A percentile compares a stretch with the other conserved stretches of the same genome.
phyloP scores from a whole-genome alignment of 2,888 invertebrate genomes.

The Neoitamus cyanurus region DNA sequence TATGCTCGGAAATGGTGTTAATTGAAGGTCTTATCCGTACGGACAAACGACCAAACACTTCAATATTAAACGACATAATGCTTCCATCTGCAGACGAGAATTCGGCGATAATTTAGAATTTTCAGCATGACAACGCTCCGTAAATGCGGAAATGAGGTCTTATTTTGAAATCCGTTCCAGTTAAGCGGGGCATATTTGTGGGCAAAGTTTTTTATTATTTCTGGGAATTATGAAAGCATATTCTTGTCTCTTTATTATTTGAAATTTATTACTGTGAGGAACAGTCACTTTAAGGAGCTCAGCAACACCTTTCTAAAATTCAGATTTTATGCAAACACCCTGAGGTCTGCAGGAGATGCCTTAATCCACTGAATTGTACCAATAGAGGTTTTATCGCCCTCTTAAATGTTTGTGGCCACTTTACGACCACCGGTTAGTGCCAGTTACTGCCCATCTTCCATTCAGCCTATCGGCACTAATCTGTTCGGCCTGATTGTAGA shows the following conservation, averaged over 20 bases:
- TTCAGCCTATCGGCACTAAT: neutral
- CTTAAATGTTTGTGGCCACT: neutral
- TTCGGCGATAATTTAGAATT: too few species aligned
- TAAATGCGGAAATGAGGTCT: too few species aligned
- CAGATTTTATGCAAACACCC: neutral
- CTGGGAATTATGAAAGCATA: too few species aligned
- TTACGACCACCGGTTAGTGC: conserved; percentile 4
- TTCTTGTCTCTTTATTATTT: neutral
- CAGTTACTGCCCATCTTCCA: conserved; percentile 16
- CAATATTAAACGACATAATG: too few species aligned
- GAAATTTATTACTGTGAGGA: neutral
- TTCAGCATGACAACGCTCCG: too few species aligned
- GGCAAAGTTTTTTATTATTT: too few species aligned
- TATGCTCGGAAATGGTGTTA: too few species aligned
- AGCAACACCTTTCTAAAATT: neutral
- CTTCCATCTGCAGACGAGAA: too few species aligned
- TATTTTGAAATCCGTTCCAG: too few species aligned
- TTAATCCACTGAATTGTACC: neutral
- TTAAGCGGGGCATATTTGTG: too few species aligned
- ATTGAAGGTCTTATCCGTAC: too few species aligned
- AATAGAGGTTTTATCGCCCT: neutral
- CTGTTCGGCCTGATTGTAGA: neutral
- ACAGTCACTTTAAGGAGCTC: neutral
- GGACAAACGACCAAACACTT: too few species aligned
- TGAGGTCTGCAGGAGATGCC: neutral